Evolutionary conservation across 2,888 invertebrate species (phyloP).

Genomic region (Drosophila cracens): DNA sequence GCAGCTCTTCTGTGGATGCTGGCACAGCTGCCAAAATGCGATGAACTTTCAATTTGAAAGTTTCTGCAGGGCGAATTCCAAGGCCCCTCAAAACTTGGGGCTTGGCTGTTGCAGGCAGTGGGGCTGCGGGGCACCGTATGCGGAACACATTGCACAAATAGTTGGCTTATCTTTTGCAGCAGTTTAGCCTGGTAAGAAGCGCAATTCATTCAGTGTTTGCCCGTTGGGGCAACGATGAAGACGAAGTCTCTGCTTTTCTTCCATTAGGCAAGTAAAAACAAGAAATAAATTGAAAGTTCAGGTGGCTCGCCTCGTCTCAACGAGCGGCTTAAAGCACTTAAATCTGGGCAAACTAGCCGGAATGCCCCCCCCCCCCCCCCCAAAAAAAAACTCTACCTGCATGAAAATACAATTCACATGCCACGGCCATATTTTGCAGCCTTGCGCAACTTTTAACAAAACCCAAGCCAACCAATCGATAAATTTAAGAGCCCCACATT

Average conservation of each 20-base stretch:
- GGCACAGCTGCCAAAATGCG: slow-evolving; percentile 56
- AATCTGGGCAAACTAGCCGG: slow-evolving; percentile 23
- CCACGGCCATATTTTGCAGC: slow-evolving; percentile 59
- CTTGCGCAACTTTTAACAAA: slow-evolving; percentile 55
- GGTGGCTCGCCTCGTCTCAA: slow-evolving; percentile 40
- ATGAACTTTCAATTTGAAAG: slow-evolving; percentile 72
- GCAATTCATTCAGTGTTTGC: slow-evolving; percentile 58
- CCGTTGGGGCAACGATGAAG: slow-evolving; percentile 25
- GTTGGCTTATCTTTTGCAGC: slow-evolving; percentile 59
- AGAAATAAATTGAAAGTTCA: slow-evolving; percentile 73
- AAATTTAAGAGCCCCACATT: slow-evolving; percentile 78
- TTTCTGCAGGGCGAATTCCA: slow-evolving; percentile 33
- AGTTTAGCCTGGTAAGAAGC: slow-evolving; percentile 56
- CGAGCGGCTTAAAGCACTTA: slow-evolving; percentile 57
- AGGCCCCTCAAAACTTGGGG: not conserved
- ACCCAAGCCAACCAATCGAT: slow-evolving; percentile 67
- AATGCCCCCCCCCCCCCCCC: not conserved
- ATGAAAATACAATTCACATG: slow-evolving; percentile 66
- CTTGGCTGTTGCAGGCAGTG: not conserved
- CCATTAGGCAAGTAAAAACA: slow-evolving; percentile 67
- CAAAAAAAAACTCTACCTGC: slow-evolving; percentile 7
- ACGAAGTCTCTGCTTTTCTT: slow-evolving; percentile 54
- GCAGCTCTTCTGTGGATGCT: slow-evolving; percentile 1
- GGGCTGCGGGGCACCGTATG: not conserved
- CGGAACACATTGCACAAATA: slow-evolving; percentile 49